Evolutionary conservation across 1,140 invertebrate species (phyloP).

Genomic region (Bacillus rossius): DNA sequence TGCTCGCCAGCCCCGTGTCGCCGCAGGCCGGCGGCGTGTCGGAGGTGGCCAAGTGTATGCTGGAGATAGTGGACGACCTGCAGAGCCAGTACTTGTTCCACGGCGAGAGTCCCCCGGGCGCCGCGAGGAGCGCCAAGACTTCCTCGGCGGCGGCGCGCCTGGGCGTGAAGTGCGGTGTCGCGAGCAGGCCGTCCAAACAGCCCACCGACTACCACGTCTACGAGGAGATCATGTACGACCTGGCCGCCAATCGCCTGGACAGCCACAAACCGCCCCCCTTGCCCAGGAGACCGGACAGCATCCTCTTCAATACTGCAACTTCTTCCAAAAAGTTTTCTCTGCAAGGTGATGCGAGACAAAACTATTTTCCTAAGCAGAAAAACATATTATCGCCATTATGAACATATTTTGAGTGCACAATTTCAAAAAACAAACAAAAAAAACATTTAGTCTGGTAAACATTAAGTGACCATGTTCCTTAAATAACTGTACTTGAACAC

Average conservation of each 20-base stretch:
- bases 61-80: slow-evolving; percentile 37
- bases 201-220: slow-evolving; percentile 36
- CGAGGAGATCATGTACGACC: slow-evolving; percentile 36
- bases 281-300: slow-evolving; percentile 12
- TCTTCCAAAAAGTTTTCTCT: too few species aligned
- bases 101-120: not conserved
- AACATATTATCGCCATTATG: too few species aligned
- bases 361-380: too few species aligned
- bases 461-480: too few species aligned
- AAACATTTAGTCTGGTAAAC: too few species aligned
- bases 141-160: not conserved
- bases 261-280: slow-evolving; percentile 11
- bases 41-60: slow-evolving; percentile 36
- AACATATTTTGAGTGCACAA: too few species aligned
- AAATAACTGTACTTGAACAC: too few species aligned
- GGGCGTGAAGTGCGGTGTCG: not conserved
- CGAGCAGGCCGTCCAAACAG: not conserved
- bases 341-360: too few species aligned
- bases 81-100: slow-evolving; percentile 21
- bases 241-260: slow-evolving; percentile 10
- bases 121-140: not conserved
- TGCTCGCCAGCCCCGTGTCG: slow-evolving; percentile 15
- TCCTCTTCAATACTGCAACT: too few species aligned
- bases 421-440: too few species aligned
- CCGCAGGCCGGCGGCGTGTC: slow-evolving; percentile 24